Evolutionary conservation across 37 sponge, comb jelly and placozoan genomes (phyloP).

Genomic region (Ephydatia muelleri): DNA sequence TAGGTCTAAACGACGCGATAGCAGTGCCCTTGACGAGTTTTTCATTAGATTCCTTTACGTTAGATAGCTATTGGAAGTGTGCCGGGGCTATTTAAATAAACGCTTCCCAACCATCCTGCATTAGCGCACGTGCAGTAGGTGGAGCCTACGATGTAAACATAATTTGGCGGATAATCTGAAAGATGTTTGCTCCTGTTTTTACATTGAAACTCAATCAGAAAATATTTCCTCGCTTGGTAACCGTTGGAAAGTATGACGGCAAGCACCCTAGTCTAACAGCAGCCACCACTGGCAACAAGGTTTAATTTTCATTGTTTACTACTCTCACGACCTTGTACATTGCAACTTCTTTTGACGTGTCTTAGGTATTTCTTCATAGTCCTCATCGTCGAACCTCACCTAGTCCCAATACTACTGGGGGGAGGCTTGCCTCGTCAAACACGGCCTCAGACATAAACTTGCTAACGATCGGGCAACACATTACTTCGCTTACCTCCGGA

Average conservation of each 20-base stretch:
- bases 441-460: conserved; percentile 59
- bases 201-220: conserved; percentile 92
- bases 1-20: too few relatives aligned
- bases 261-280: conserved; percentile 86
- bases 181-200: conserved; percentile 88
- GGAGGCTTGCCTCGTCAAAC: not conserved
- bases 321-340: too few relatives aligned
- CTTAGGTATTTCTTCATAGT: not conserved
- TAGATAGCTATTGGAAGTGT: too few relatives aligned
- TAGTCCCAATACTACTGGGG: not conserved
- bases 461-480: conserved; percentile 85
- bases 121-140: not conserved
- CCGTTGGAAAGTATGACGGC: conserved; percentile 93
- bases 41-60: too few relatives aligned
- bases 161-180: not conserved
- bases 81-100: too few relatives aligned
- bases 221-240: conserved; percentile 84
- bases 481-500: conserved; percentile 76
- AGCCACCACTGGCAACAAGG: conserved; percentile 92
- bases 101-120: too few relatives aligned
- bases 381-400: not conserved
- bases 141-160: not conserved
- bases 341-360: not conserved
- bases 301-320: not conserved
- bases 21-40: too few relatives aligned